Evolutionary conservation across 2,888 invertebrate genomes (phyloP), one percentile per base, ranked within the genome.

Genomic region (Hecatera dysodea): DNA sequence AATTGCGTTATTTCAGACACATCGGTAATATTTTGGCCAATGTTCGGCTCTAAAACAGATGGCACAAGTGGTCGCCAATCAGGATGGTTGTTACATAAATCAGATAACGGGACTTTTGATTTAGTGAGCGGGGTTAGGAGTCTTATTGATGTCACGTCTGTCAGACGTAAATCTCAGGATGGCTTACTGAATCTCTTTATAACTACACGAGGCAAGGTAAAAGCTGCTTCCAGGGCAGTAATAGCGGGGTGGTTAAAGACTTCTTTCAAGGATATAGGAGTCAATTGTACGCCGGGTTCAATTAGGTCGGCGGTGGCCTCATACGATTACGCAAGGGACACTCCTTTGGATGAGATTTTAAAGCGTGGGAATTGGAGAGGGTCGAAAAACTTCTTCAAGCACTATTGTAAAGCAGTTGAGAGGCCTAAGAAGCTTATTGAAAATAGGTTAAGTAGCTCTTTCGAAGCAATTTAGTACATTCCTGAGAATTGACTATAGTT

Each of bases 281-380:
- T 72, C 17, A n/a, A 64, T 59, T 63, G 53, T 2, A 15, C 63
- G 7, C 68, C 68, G 24, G 68, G 67, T 3, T 72, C 72, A 42
- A 68, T 72, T n/a, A 53, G 72, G 19, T 68, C 60, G 17, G 73
- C 69, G n/a, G 69, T 73, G 42, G 64, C 64, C 0, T 72, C 68
- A 5, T 68, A 68, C 15, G 63, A 68, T 4, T 72, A 68, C 48
- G 53, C 33, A 44, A 39, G 29, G 12, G 50, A n/a, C n/a, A n/a
- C n/a, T n/a, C n/a, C n/a, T n/a, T n/a, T n/a, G n/a, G n/a, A n/a
- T n/a, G n/a, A n/a, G 0, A 64, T 72, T 46, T 64, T 68, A 33
- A 59, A 22, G n/a, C 59, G 48, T 3, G 64, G 68, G 27, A 72
- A 72, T n/a, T 72, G 72, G 64, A 64, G 64, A 50, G 60, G 68